Evolutionary conservation across 2,888 invertebrate species (phyloP).

Genomic region (Acronicta psi): DNA sequence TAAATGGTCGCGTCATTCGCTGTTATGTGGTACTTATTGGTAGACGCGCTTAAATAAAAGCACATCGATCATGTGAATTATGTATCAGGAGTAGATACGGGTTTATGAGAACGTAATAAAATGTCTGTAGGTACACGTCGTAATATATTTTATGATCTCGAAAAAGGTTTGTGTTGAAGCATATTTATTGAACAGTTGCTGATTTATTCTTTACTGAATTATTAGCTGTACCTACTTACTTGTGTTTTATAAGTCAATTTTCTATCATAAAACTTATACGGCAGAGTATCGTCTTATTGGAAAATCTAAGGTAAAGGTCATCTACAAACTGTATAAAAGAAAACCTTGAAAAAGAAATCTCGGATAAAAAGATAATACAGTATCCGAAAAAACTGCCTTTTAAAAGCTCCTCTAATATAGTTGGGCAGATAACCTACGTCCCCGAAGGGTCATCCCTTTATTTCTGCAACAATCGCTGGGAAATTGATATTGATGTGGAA

Average conservation of each 20-base stretch:
- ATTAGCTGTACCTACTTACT: too few species aligned
- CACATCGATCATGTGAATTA: conserved; percentile 44
- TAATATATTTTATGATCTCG: background rate
- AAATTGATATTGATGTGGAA: conserved; percentile 89
- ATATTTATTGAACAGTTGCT: background rate
- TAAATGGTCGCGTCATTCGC: conserved; percentile 67
- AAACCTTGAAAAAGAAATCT: conserved; percentile 12
- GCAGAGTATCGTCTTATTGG: conserved; percentile 1
- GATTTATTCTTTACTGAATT: too few species aligned
- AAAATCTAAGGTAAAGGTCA: conserved; percentile 37
- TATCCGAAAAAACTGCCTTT: conserved; percentile 57
- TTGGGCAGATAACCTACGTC: conserved; percentile 83
- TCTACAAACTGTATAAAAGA: conserved; percentile 7
- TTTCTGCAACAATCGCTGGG: conserved; percentile 88
- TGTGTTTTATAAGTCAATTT: background rate
- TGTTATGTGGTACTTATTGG: conserved; percentile 61
- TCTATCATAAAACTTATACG: too few species aligned
- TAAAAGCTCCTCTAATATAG: conserved; percentile 84
- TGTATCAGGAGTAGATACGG: conserved; percentile 20
- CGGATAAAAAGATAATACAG: conserved; percentile 25
- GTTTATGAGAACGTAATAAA: conserved; percentile 15
- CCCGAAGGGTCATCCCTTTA: conserved; percentile 89
- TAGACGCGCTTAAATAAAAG: conserved; percentile 46
- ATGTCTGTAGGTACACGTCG: conserved; percentile 1
- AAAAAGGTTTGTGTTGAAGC: background rate